phyloP scores from a whole-genome alignment of 2,797 vertebrate species.

The Lateolabrax maculatus region DNA sequence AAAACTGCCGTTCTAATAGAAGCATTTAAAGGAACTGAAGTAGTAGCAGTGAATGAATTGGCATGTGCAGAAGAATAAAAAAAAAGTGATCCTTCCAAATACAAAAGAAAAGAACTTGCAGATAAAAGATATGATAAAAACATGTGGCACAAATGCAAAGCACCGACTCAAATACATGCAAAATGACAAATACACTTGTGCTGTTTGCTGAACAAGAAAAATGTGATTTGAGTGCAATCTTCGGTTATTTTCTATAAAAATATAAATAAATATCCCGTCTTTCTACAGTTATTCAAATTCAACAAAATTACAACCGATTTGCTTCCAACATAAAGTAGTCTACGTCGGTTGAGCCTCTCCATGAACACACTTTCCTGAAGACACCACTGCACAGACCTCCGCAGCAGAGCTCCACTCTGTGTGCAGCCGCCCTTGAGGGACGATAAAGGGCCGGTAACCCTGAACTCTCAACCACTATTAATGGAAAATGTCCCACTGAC shows the following conservation, averaged over 20 bases:
- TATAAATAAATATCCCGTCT: not conserved
- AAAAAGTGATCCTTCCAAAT: not conserved
- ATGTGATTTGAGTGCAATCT: not conserved
- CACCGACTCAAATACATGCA: not conserved
- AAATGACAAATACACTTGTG: not conserved
- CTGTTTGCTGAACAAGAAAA: not conserved
- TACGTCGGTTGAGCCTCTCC: not conserved
- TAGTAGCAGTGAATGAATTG: no score
- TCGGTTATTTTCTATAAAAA: not conserved
- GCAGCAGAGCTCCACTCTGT: not conserved
- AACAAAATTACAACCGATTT: not conserved
- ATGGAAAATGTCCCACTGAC: constrained; percentile 1
- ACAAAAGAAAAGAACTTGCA: not conserved
- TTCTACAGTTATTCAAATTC: not conserved
- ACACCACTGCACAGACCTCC: not conserved
- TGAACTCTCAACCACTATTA: not conserved
- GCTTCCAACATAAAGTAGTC: not conserved
- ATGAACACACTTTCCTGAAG: not conserved
- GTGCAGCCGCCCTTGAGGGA: not conserved
- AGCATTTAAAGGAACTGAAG: not conserved
- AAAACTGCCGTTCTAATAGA: not conserved
- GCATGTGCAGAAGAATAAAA: no score
- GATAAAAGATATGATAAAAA: not conserved
- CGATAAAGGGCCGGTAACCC: not conserved
- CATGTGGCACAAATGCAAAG: not conserved